Evolutionary conservation across 2,888 invertebrate genomes (phyloP), one percentile per base, ranked within the genome.

Genomic region (Buathra laborator): DNA sequence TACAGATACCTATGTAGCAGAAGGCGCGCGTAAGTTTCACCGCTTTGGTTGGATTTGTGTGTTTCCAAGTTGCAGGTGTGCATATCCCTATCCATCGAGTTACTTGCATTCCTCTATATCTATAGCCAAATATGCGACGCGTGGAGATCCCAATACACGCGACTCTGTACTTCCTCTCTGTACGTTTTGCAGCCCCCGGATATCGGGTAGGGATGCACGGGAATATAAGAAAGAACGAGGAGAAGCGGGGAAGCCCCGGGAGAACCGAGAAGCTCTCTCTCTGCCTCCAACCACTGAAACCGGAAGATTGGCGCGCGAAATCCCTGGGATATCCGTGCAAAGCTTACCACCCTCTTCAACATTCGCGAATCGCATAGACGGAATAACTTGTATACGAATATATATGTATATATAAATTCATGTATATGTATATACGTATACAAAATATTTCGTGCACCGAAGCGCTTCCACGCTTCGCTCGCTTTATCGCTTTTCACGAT

Each of bases 281-380:
- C 3, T 3, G 37, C 44, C 19, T 75, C 68, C 62, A 67, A 24
- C 16, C 9, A 53, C 68, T 37, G 53, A 16, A 53, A 62, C 32
- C 68, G 53, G 43, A 79, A 83, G 70, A 83, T 83, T 83, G 79
- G 48, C 74, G 78, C 51, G 29, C 51, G 37, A 48, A 75, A 83
- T 53, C 62, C 67, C 70, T 53, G n/a, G 71, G 56, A 56, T 72
- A 72, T 72, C 37, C 56, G 56, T 29, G 56, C n/a, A 56, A 37
- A 72, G 71, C 71, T 72, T 72, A 43, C 37, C 71, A 53, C 53
- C 71, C 71, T 51, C 71, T 72, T 43, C 56, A 14, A 32, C 19
- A 19, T 72, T 2, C 43, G 19, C 43, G 56, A 70, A 72, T 72
- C 56, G 56, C 32, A 72, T 72, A 43, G 56, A 56, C 56, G 71